A percentile compares a stretch with the other conserved stretches of the same genome.
These are phyloP conservation scores for Heliothis subflexa DNA, from an alignment of 1,140 invertebrate species.

Conservation along the genomic window DNA sequence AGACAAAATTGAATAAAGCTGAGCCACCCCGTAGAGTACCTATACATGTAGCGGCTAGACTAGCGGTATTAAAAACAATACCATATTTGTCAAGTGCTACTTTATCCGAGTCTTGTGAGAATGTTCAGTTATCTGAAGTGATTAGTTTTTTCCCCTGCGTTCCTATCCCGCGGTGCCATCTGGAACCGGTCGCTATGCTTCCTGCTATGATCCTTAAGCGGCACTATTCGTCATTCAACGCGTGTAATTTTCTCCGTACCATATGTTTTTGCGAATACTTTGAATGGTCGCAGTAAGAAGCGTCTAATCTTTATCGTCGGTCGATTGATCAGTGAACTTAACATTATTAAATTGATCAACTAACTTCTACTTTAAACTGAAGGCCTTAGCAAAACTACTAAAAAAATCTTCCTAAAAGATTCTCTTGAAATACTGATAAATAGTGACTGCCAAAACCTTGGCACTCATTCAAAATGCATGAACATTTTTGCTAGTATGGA, in stretches of 20 bases:
- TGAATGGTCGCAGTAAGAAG: conserved; percentile 58
- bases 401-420: conserved; percentile 21
- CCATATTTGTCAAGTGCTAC: conserved; percentile 48
- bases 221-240: conserved; percentile 65
- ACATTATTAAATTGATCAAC: conserved; percentile 15
- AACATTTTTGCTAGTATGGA: conserved; percentile 9
- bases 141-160: conserved; percentile 72
- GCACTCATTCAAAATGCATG: conserved; percentile 52
- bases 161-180: conserved; percentile 56
- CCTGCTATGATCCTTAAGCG: conserved; percentile 77
- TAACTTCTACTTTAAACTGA: background rate
- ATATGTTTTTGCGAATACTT: conserved; percentile 67
- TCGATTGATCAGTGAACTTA: conserved; percentile 63
- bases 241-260: conserved; percentile 68
- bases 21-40: conserved; percentile 29
- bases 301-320: conserved; percentile 57
- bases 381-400: background rate
- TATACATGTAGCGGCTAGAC: conserved; percentile 19
- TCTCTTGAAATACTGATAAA: background rate
- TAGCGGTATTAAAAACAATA: conserved; percentile 52
- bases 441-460: conserved; percentile 44
- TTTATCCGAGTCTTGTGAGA: conserved; percentile 52
- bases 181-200: conserved; percentile 67
- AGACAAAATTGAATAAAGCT: background rate
- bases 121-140: conserved; percentile 67